A percentile compares a stretch with the other conserved stretches of the same genome.
These are phyloP conservation scores for Notolabrus celidotus DNA, from an alignment of 2,797 vertebrate species.

Conservation along the genomic window DNA sequence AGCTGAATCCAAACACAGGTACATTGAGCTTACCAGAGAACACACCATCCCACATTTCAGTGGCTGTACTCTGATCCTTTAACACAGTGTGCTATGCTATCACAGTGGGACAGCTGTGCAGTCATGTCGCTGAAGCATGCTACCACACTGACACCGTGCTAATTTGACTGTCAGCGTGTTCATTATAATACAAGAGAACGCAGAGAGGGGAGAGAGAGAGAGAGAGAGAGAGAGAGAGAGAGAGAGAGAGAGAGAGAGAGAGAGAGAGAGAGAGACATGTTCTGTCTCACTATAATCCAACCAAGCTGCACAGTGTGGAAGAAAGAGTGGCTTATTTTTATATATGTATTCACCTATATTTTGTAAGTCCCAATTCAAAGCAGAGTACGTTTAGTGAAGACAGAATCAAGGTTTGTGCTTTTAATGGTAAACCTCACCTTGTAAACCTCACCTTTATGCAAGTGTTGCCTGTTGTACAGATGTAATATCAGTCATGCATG, in stretches of 20 bases:
- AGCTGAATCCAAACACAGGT: slow-evolving; percentile 38
- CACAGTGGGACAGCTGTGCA: slow-evolving; percentile 77
- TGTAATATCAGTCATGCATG: no score
- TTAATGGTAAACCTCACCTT: no score
- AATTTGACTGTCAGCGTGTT: slow-evolving; percentile 78
- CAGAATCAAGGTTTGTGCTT: no score
- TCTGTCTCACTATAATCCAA: slow-evolving; percentile 59
- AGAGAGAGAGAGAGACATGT: slow-evolving; percentile 41
- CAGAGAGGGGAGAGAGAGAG: slow-evolving; percentile 32
- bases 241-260: slow-evolving; percentile 46
- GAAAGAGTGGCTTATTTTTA: background rate
- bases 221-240: no score
- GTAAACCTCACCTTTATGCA: no score
- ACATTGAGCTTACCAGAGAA: slow-evolving; percentile 29
- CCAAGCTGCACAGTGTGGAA: slow-evolving; percentile 51
- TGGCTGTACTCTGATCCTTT: slow-evolving; percentile 62
- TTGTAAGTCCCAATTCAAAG: no score
- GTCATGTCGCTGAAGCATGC: slow-evolving; percentile 63
- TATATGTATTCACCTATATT: slow-evolving; percentile 9
- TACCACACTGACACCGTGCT: slow-evolving; percentile 70
- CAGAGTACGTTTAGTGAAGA: no score
- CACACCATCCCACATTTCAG: slow-evolving; percentile 36
- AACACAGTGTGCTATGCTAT: slow-evolving; percentile 71
- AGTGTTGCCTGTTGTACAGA: no score
- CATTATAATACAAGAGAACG: slow-evolving; percentile 68